Percentiles rank a stretch among this genome's conserved stretches.
Conservation (phyloP, 2,797 vertebrate genomes). For the Siniperca scherzeri region DNA sequence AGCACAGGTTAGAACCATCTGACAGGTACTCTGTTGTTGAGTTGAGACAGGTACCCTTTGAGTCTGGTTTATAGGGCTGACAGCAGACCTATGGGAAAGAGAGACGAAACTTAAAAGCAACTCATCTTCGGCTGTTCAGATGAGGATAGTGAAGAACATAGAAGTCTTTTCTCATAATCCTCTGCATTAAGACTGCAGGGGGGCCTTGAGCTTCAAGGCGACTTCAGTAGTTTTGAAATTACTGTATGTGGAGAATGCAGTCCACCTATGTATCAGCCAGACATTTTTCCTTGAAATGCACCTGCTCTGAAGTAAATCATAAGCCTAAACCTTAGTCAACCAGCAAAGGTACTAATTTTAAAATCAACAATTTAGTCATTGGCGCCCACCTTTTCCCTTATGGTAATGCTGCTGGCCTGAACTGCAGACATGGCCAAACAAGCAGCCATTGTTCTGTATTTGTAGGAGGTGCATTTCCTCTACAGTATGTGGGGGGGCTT, state of each 20-base stretch:
- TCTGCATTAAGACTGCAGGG: neutral
- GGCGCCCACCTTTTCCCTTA: conserved; percentile 40
- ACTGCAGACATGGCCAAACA: conserved; percentile 46
- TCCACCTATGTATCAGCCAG: neutral
- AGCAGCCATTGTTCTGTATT: conserved; percentile 49
- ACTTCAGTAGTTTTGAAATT: conserved; percentile 15
- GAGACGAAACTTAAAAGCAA: conserved; percentile 14
- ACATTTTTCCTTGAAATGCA: conserved; percentile 3
- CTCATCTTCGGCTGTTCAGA: conserved; percentile 29
- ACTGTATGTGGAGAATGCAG: neutral
- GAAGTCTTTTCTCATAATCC: conserved; percentile 3
- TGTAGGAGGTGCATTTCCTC: conserved; percentile 35
- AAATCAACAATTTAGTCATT: conserved; percentile 39
- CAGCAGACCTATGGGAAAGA: conserved; percentile 61
- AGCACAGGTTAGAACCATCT: conserved; percentile 58
- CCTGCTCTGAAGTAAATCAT: neutral
- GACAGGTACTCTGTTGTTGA: conserved; percentile 38
- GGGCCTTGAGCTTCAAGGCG: conserved; percentile 7
- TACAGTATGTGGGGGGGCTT: neutral
- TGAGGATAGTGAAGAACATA: neutral
- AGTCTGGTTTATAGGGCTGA: conserved; percentile 55
- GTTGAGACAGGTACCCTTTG: conserved; percentile 47
- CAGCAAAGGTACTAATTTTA: conserved; percentile 21
- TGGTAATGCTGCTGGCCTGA: conserved; percentile 19
- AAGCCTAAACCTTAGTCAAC: neutral